Evolutionary conservation across 2,797 vertebrate species (phyloP).

Genomic region (Morus bassanus): DNA sequence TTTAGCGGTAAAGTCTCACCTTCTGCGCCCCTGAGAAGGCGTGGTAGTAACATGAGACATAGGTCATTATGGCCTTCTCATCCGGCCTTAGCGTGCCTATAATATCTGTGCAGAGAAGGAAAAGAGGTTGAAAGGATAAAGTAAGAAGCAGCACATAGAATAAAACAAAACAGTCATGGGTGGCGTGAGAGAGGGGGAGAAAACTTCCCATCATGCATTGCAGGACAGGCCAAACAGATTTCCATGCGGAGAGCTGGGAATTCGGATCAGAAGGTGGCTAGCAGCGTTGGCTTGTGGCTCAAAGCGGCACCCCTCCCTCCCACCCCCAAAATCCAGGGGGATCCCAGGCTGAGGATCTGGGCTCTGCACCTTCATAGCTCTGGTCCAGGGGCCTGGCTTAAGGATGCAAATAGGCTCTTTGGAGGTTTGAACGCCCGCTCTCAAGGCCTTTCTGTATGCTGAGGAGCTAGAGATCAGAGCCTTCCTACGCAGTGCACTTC

Average conservation of each 20-base stretch:
- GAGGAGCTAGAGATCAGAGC: slow-evolving; percentile 9
- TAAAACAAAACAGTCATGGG: slow-evolving; percentile 73
- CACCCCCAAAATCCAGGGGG: background rate
- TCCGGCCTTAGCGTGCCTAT: slow-evolving; percentile 98
- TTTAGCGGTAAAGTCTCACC: slow-evolving; percentile 86
- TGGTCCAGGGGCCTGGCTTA: background rate
- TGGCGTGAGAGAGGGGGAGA: slow-evolving; percentile 72
- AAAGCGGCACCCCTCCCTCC: slow-evolving; percentile 21
- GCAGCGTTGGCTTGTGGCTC: slow-evolving; percentile 66
- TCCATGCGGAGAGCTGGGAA: slow-evolving; percentile 82
- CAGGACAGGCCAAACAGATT: slow-evolving; percentile 73
- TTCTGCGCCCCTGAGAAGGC: slow-evolving; percentile 98
- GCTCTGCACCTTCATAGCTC: background rate
- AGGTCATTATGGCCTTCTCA: slow-evolving; percentile 99
- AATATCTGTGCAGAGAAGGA: slow-evolving; percentile 94
- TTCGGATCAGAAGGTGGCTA: slow-evolving; percentile 69
- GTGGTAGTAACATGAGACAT: slow-evolving; percentile 99
- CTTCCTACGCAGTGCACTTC: background rate
- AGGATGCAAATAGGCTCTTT: background rate
- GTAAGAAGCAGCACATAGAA: slow-evolving; percentile 76
- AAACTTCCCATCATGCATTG: slow-evolving; percentile 84
- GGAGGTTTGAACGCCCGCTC: background rate
- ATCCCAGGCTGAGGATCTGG: background rate
- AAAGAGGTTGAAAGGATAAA: slow-evolving; percentile 84
- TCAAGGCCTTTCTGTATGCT: background rate